Evolutionary conservation across 2,888 invertebrate genomes (phyloP).

Genomic region (Ormia ochracea): DNA sequence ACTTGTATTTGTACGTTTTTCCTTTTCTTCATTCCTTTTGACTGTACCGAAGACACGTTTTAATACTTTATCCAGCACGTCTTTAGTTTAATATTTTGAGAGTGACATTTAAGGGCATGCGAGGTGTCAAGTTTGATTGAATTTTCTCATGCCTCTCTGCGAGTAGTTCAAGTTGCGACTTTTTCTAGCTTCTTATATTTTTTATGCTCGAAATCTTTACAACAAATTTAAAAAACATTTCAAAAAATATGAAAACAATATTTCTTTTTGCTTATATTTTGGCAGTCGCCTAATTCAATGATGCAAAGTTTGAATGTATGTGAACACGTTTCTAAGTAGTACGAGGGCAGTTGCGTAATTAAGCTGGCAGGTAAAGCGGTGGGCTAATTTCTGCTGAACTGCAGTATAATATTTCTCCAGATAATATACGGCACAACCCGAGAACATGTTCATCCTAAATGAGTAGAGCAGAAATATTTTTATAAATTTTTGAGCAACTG

Average conservation of each 20-base stretch:
- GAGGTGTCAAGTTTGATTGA: conserved; percentile 62
- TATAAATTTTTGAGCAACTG: too few relatives aligned
- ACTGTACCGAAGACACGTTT: conserved; percentile 42
- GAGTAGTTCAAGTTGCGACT: too few relatives aligned
- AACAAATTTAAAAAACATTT: conserved; percentile 20
- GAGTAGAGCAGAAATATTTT: too few relatives aligned
- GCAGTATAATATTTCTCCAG: too few relatives aligned
- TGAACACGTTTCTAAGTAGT: conserved; percentile 3
- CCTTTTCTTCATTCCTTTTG: not conserved
- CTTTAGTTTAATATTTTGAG: conserved; percentile 60
- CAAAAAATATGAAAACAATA: not conserved
- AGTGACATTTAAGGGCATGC: conserved; percentile 56
- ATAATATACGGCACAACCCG: too few relatives aligned
- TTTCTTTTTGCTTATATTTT: not conserved
- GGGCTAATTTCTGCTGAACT: too few relatives aligned
- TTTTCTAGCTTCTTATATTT: not conserved
- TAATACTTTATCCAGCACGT: conserved; percentile 55
- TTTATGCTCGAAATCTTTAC: not conserved
- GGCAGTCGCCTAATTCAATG: not conserved
- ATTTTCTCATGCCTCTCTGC: conserved; percentile 51
- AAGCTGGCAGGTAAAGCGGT: too few relatives aligned
- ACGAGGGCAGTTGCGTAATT: not conserved
- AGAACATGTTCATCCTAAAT: too few relatives aligned
- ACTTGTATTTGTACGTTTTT: not conserved
- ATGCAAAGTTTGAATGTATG: conserved; percentile 34